Conservation (phyloP, 2,888 invertebrate species). For the Anticlea derivata region DNA sequence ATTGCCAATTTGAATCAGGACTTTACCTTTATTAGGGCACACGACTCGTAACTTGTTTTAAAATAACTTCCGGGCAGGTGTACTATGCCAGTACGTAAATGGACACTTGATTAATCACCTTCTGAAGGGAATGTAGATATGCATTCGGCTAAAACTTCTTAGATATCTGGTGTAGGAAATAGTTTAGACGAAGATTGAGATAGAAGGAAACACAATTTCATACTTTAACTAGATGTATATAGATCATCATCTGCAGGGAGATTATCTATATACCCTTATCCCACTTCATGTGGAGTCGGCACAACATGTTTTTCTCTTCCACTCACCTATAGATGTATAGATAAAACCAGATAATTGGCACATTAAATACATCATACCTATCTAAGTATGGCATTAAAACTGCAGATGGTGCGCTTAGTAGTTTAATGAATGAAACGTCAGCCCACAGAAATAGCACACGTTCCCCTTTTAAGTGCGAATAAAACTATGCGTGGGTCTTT, state of each 20-base stretch:
- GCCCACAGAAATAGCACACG: conserved; percentile 13
- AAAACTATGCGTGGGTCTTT: conserved; percentile 16
- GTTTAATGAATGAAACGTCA: conserved; percentile 6
- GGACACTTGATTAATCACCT: conserved; percentile 4
- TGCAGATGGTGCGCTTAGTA: neutral
- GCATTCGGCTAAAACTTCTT: neutral
- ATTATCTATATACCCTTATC: too few species aligned
- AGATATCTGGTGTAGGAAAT: conserved; percentile 5
- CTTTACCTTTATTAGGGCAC: conserved; percentile 31
- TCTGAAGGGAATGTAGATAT: neutral
- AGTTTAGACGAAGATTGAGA: conserved; percentile 1
- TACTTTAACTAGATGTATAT: too few species aligned
- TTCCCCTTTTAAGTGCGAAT: conserved; percentile 16
- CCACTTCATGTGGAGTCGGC: too few species aligned
- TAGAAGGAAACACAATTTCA: neutral
- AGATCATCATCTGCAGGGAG: too few species aligned
- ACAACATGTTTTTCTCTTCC: too few species aligned
- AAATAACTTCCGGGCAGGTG: conserved; percentile 28
- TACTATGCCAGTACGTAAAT: conserved; percentile 9
- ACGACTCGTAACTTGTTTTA: conserved; percentile 6
- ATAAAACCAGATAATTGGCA: neutral
- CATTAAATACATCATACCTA: too few species aligned
- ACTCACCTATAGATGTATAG: too few species aligned
- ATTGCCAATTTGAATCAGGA: conserved; percentile 43
- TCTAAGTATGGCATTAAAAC: neutral